Evolutionary conservation across 2,888 invertebrate genomes (phyloP).

Genomic region (Euspilapteryx auroguttella): DNA sequence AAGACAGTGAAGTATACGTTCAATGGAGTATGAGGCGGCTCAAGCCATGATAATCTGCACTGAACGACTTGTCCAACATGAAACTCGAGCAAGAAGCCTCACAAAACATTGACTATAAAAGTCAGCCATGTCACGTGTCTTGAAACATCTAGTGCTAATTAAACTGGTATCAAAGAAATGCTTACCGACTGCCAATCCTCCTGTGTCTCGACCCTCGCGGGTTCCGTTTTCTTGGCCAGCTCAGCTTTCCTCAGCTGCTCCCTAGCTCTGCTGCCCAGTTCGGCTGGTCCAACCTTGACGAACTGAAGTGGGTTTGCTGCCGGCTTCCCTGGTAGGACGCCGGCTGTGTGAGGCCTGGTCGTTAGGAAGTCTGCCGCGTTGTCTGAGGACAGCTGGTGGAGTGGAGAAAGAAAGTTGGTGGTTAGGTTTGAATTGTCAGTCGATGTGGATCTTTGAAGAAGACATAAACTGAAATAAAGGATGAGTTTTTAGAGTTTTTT

Average conservation of each 20-base stretch:
- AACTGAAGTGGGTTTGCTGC: conserved; percentile 88
- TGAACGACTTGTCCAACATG: too few species aligned
- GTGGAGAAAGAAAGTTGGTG: neutral
- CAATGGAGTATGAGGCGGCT: too few species aligned
- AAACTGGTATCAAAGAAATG: too few species aligned
- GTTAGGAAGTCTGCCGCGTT: conserved; percentile 41
- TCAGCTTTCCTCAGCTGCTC: conserved; percentile 84
- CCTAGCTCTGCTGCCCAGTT: conserved; percentile 80
- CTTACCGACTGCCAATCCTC: conserved; percentile 93
- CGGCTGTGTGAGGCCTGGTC: conserved; percentile 56
- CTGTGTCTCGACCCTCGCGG: conserved; percentile 78
- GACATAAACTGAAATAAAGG: too few species aligned
- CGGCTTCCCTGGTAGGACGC: conserved; percentile 78
- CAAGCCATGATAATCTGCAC: too few species aligned
- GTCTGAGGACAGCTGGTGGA: conserved; percentile 1
- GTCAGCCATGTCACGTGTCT: too few species aligned
- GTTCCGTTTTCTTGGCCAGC: conserved; percentile 81
- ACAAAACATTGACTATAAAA: too few species aligned
- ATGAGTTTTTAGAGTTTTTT: too few species aligned
- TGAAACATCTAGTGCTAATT: too few species aligned
- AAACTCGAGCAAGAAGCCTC: too few species aligned
- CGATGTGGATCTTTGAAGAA: too few species aligned
- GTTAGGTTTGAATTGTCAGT: neutral
- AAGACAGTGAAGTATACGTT: too few species aligned
- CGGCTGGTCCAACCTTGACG: conserved; percentile 84